Evolutionary conservation across 2,888 invertebrate species (phyloP).

Genomic region (Lordiphosa fenestrarum): DNA sequence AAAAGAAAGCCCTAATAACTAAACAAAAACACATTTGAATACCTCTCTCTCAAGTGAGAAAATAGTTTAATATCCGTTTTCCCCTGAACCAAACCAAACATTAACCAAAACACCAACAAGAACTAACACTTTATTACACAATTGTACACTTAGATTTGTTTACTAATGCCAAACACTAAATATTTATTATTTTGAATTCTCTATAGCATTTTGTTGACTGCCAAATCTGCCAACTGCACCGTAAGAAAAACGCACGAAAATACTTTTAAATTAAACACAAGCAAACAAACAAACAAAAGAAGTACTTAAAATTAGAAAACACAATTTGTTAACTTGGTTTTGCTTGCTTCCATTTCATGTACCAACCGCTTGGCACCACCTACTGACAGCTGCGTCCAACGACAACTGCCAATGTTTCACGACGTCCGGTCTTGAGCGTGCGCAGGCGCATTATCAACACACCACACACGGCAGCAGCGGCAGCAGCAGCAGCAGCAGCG

Average conservation of each 20-base stretch:
- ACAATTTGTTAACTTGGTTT: constrained; percentile 3
- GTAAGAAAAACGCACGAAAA: constrained; percentile 19
- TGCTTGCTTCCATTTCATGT: constrained; percentile 29
- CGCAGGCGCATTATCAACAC: constrained; percentile 75
- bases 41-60: too few relatives aligned
- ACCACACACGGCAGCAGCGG: constrained; percentile 36
- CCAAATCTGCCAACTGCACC: constrained; percentile 28
- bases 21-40: too few relatives aligned
- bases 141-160: constrained; percentile 18
- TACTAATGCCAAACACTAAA: constrained; percentile 4
- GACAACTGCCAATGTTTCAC: constrained; percentile 56
- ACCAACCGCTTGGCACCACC: constrained; percentile 15
- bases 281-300: constrained; percentile 10
- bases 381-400: constrained; percentile 47
- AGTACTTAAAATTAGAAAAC: neutral
- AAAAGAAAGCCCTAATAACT: too few relatives aligned
- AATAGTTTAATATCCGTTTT: too few relatives aligned
- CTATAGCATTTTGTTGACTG: constrained; percentile 38
- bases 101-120: constrained; percentile 1
- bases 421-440: constrained; percentile 77
- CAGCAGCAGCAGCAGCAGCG: constrained; percentile 36
- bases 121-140: neutral
- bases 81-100: neutral
- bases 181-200: constrained; percentile 14
- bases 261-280: constrained; percentile 7